phyloP scores from a whole-genome alignment of 2,113 vertebrate species.

The Pomatorhinus ruficollis region DNA sequence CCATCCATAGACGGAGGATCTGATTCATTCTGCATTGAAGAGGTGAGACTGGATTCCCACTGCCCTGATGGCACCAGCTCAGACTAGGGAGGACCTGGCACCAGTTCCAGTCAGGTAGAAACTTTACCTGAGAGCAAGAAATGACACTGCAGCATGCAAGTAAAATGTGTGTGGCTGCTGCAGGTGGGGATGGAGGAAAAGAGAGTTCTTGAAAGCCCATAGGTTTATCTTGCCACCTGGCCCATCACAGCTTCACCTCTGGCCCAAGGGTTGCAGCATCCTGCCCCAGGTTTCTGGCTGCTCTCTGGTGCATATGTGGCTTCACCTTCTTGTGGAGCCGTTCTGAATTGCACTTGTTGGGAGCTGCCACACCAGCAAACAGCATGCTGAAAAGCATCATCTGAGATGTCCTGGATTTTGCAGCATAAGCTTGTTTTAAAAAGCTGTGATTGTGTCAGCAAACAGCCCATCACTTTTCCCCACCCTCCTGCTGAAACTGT shows the following conservation, averaged over 20 bases:
- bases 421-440: neutral
- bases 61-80: fast-evolving
- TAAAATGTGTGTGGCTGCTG: neutral
- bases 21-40: neutral
- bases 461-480: fast-evolving
- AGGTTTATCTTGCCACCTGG: neutral
- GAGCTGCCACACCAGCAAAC: neutral
- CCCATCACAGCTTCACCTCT: neutral
- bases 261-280: neutral
- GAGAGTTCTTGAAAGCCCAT: neutral
- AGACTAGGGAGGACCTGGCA: neutral
- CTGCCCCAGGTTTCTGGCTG: neutral
- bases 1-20: neutral
- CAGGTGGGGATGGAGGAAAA: neutral
- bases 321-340: neutral
- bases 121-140: neutral
- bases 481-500: neutral
- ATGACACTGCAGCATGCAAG: neutral
- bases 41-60: neutral
- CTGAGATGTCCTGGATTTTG: neutral
- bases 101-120: neutral
- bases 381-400: neutral
- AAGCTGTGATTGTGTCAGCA: neutral
- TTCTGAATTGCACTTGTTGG: neutral
- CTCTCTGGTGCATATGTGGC: neutral